Evolutionary conservation across 2,113 vertebrate genomes (phyloP).

Genomic region (Blennius ocellaris): DNA sequence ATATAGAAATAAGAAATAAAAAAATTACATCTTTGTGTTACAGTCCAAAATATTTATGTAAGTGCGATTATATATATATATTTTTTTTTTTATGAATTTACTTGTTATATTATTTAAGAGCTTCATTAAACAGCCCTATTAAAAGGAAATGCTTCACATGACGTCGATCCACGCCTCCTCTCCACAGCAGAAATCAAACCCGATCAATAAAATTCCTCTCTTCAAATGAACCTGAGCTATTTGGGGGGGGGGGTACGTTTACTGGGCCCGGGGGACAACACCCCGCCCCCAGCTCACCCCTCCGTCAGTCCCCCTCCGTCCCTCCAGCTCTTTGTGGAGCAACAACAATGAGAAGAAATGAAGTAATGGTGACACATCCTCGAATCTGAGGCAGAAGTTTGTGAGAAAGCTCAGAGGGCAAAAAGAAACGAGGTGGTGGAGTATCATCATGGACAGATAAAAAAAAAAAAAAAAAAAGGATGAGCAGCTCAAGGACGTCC

Average conservation of each 20-base stretch:
- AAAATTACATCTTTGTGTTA: too few relatives aligned
- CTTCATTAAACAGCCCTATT: too few relatives aligned
- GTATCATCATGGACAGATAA: slow-evolving; percentile 24
- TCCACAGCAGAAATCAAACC: slow-evolving; percentile 73
- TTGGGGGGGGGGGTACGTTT: background rate
- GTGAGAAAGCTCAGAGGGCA: background rate
- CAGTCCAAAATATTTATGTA: too few relatives aligned
- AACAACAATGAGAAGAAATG: slow-evolving; percentile 3
- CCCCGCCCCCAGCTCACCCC: too few relatives aligned
- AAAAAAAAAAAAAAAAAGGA: slow-evolving; percentile 24
- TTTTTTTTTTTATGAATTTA: too few relatives aligned
- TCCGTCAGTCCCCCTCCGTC: slow-evolving; percentile 28
- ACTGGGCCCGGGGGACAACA: too few relatives aligned
- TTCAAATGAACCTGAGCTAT: slow-evolving; percentile 72
- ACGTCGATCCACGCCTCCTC: slow-evolving; percentile 30
- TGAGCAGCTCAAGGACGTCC: slow-evolving; percentile 78
- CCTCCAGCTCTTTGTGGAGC: slow-evolving; percentile 60
- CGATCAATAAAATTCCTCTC: slow-evolving; percentile 80
- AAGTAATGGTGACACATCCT: slow-evolving; percentile 31
- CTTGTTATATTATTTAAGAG: too few relatives aligned
- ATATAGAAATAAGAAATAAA: too few relatives aligned
- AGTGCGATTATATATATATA: too few relatives aligned
- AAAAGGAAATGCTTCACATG: too few relatives aligned
- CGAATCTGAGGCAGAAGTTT: slow-evolving; percentile 24
- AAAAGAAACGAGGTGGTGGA: background rate